Percentiles rank a stretch among this genome's conserved stretches.
These are phyloP conservation scores for Sinonovacula constricta DNA, from an alignment of 1,140 invertebrate genomes.

Conservation along the genomic window DNA sequence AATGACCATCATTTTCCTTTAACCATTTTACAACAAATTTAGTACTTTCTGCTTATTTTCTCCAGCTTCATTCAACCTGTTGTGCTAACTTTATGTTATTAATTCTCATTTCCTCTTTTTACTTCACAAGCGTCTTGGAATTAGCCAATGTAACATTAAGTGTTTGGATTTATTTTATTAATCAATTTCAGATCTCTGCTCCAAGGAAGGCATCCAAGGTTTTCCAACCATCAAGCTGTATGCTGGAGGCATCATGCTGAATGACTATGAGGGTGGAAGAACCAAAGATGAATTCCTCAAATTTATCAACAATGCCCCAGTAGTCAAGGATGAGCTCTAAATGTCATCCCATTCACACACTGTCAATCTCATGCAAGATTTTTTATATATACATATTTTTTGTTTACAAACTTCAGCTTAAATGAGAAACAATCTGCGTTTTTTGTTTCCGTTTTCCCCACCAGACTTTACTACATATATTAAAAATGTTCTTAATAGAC, in stretches of 20 bases:
- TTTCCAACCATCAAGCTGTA: constrained; percentile 92
- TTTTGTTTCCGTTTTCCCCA: too few species aligned
- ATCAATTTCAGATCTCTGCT: constrained; percentile 63
- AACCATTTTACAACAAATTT: too few species aligned
- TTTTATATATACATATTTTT: too few species aligned
- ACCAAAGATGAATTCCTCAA: constrained; percentile 78
- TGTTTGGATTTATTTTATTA: background rate
- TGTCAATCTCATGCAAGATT: too few species aligned
- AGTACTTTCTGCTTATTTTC: too few species aligned
- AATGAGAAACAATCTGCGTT: too few species aligned
- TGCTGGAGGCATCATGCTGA: constrained; percentile 85
- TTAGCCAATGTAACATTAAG: background rate
- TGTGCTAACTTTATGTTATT: background rate
- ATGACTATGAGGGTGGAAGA: constrained; percentile 84
- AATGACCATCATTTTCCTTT: too few species aligned
- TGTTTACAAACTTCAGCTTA: too few species aligned
- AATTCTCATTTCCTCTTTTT: background rate
- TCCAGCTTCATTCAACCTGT: too few species aligned
- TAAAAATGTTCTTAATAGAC: too few species aligned
- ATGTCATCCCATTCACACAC: too few species aligned
- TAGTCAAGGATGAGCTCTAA: constrained; percentile 60
- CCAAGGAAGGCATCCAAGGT: constrained; percentile 84
- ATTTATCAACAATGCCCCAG: constrained; percentile 62
- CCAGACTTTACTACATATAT: too few species aligned
- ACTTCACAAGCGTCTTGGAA: background rate